Conservation (phyloP, 2,888 invertebrate genomes). For the Poecilobothrus nobilitatus region DNA sequence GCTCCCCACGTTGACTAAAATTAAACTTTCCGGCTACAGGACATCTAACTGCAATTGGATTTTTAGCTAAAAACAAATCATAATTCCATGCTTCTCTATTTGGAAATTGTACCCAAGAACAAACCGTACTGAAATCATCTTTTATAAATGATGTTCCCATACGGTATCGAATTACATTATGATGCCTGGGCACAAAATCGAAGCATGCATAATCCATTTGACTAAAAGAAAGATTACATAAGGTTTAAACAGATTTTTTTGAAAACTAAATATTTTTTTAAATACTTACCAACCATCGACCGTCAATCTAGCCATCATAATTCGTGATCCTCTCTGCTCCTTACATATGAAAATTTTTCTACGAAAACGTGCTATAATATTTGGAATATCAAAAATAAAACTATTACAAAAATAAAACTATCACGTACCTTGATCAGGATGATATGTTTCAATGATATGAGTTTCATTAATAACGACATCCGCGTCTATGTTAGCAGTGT, state of each 20-base stretch:
- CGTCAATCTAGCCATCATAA: constrained; percentile 93
- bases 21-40: constrained; percentile 95
- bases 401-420: neutral
- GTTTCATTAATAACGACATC: constrained; percentile 91
- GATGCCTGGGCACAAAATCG: constrained; percentile 91
- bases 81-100: constrained; percentile 81
- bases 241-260: neutral
- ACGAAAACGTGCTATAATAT: constrained; percentile 58
- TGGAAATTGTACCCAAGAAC: constrained; percentile 88
- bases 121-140: constrained; percentile 84
- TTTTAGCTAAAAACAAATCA: constrained; percentile 70
- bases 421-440: constrained; percentile 63
- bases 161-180: constrained; percentile 87
- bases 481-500: constrained; percentile 94
- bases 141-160: constrained; percentile 81
- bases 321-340: constrained; percentile 80
- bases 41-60: constrained; percentile 86
- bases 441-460: constrained; percentile 91
- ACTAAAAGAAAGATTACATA: constrained; percentile 43
- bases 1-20: constrained; percentile 86
- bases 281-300: constrained; percentile 64
- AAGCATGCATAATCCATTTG: constrained; percentile 97
- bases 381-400: too few species aligned
- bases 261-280: constrained; percentile 15
- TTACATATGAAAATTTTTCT: constrained; percentile 90